Base-by-base conservation (phyloP, 2,888 invertebrate genomes). In the Gymnosoma rotundatum region DNA sequence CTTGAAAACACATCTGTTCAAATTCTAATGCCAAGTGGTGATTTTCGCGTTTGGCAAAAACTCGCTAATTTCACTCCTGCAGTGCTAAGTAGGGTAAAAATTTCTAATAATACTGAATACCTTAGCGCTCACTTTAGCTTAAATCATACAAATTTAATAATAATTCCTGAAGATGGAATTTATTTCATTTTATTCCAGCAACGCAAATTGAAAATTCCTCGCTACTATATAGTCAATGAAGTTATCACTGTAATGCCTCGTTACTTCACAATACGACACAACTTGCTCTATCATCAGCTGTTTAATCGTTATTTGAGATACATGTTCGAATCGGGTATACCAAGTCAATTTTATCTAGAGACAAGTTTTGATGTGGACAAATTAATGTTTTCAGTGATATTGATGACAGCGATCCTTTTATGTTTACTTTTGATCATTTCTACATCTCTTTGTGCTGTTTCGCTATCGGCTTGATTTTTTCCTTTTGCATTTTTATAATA, bases 101-200 rank as follows among this genome's bases (percentile, higher is more conserved):
- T 58, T 58, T 2, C 58, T 38, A n/a, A 20, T 4, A 4, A 18
- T 8, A 6, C 0, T 8, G 7, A n/a, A 25, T 8, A 54, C 0
- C 4, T 2, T 0, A 7, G 9, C 0, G 14, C 58, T 3, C 5
- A n/a, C 1, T 20, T 18, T 6, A 32, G 63, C 4, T 12, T 42
- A 4, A 42, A 42, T 12, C 1, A 4, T 8, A 12, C 42, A 42
- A 12, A 42, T 12, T 2, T 16, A 48, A 6, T 48, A 16, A n/a
- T 6, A n/a, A 12, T 5, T n/a, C 4, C 48, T 48, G 14, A 48
- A 16, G n/a, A n/a, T 5, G 60, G 42, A 45, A 12, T 72, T 0
- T 16, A 36, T 42, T 66, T 76, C 7, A 45, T 42, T 14, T 20
- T 74, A 16, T 74, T 54, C 21, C 80, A 80, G 80, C 80, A 80